Base-by-base conservation (phyloP, 1,140 invertebrate genomes). In the Sogatella furcifera region DNA sequence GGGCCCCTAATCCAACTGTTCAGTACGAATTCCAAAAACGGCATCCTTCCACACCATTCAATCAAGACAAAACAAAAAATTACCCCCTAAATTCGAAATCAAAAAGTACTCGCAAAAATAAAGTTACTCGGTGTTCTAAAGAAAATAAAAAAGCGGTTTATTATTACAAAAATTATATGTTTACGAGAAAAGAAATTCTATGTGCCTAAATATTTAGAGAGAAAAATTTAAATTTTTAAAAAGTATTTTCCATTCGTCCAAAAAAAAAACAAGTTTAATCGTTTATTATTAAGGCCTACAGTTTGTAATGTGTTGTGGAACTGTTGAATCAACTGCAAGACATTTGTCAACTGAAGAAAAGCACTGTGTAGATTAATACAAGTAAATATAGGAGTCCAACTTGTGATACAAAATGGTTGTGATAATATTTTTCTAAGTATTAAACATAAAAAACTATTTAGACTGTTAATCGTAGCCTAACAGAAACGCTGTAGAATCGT, bases 1-100 rank as follows among this genome's bases (percentile, higher is more conserved):
- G 59, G 59, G 59, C 59, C 59, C 59, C 55, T 60, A 60, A 60
- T 60, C 59, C 59, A 60, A 60, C 59, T 55, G 59, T 60, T 60
- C 59, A 60, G 59, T 52, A 60, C 46, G 52, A 24, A 60, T 28
- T 60, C 59, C 59, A 60, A 49, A 60, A 49, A 60, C 59, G 59
- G 59, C 41, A 43, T 60, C 59, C 59, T 60, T 60, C 59, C 59
- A 60, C 59, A 60, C 52, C 52, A 38, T 53, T 60, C 59, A 60
- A 60, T 44, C 57, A 59, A 59, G 31, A 55, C 54, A 55, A 38
- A 60, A 46, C 52, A 60, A 60, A 60, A 60, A 60, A 49, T 21
- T 60, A 43, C 59, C 59, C 52, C 59, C 59, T 60, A 60, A 60
- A 60, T 60, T 60, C 59, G 55, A 60, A 60, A 60, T 55, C 59